phyloP scores from a whole-genome alignment of 2,113 vertebrate species.

The Hemibagrus wyckioides region DNA sequence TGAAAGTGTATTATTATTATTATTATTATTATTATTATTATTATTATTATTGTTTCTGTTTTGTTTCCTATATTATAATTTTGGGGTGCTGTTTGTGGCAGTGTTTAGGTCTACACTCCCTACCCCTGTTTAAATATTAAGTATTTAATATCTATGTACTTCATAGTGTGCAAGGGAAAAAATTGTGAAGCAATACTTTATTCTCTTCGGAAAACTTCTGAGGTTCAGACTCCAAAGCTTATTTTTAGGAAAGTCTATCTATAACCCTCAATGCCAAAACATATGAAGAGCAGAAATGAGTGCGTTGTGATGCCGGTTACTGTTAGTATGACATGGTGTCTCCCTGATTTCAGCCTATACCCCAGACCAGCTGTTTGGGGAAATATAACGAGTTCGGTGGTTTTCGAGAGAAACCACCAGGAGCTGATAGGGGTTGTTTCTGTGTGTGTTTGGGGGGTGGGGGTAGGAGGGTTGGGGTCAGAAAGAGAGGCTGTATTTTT shows the following conservation, averaged over 20 bases:
- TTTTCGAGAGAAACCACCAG: constrained; percentile 53
- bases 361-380: constrained; percentile 39
- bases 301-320: constrained; percentile 60
- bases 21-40: too few species aligned
- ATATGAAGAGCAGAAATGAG: constrained; percentile 64
- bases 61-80: constrained; percentile 58
- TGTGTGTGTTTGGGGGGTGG: constrained; percentile 11
- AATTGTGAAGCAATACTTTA: constrained; percentile 73
- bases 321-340: constrained; percentile 65
- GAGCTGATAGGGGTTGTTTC: constrained; percentile 1
- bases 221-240: constrained; percentile 77
- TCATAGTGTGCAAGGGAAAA: constrained; percentile 61
- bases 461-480: constrained; percentile 20
- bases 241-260: constrained; percentile 53
- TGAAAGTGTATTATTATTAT: constrained; percentile 59
- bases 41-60: constrained; percentile 60
- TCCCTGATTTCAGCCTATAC: constrained; percentile 50
- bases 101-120: constrained; percentile 43
- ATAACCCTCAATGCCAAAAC: constrained; percentile 74
- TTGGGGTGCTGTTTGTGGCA: constrained; percentile 49
- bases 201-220: constrained; percentile 62
- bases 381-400: constrained; percentile 41
- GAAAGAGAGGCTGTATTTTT: constrained; percentile 79
- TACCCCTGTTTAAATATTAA: constrained; percentile 55
- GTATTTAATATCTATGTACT: constrained; percentile 58